phyloP scores from a whole-genome alignment of 2,888 invertebrate species.

The Drosophila vallismaia region DNA sequence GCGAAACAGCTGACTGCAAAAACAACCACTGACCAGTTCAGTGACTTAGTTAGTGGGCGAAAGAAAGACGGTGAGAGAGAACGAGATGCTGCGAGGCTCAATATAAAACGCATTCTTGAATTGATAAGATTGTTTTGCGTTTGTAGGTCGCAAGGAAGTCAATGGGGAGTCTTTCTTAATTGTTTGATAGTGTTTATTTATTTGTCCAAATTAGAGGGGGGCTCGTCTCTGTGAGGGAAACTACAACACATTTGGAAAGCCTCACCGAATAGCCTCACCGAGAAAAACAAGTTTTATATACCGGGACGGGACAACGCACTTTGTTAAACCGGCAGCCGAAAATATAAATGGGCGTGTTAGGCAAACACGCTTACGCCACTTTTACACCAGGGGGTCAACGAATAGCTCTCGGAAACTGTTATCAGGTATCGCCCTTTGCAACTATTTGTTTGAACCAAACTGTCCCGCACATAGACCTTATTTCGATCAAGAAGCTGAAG shows the following conservation, averaged over 20 bases:
- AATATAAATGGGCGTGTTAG: conserved; percentile 19
- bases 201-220: conserved; percentile 29
- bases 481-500: conserved; percentile 45
- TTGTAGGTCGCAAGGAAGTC: conserved; percentile 44
- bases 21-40: conserved; percentile 41
- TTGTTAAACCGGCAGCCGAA: conserved; percentile 27
- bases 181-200: conserved; percentile 6
- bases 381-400: not conserved
- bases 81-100: conserved; percentile 28
- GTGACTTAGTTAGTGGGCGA: conserved; percentile 30
- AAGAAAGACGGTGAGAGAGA: not conserved
- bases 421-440: too few relatives aligned
- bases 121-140: conserved; percentile 35
- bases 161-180: conserved; percentile 33
- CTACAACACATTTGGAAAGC: conserved; percentile 37
- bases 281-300: conserved; percentile 31
- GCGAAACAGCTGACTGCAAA: conserved; percentile 43
- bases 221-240: conserved; percentile 34
- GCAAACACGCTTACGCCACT: conserved; percentile 3
- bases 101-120: conserved; percentile 35
- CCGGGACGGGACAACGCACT: conserved; percentile 33
- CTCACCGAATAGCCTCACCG: conserved; percentile 16
- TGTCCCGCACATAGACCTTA: conserved; percentile 9
- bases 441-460: not conserved
- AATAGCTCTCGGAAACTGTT: not conserved